phyloP scores from a whole-genome alignment of 35 echinoderm and acorn worm species.

The Acanthaster planci region DNA sequence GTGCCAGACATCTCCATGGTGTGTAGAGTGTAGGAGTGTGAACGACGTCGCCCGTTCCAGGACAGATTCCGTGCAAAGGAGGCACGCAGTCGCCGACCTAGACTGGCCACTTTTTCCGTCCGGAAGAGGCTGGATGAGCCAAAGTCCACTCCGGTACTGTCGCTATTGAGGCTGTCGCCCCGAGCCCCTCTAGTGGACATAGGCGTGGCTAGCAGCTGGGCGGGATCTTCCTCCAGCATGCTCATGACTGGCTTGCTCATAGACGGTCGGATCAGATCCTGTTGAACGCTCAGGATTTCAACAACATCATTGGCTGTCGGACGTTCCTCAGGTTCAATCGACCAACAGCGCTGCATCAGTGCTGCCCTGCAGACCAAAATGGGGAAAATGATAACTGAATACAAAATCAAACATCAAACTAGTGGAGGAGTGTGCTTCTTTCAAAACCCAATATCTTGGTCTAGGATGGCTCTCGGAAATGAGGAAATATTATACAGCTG shows the following conservation, averaged over 20 bases:
- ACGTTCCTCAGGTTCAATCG: slow-evolving; percentile 62
- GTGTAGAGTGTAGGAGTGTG: neutral
- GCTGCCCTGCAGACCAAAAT: slow-evolving; percentile 47
- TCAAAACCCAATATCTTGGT: no score
- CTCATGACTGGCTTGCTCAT: slow-evolving; percentile 62
- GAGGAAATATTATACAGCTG: no score
- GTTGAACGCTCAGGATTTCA: slow-evolving; percentile 43
- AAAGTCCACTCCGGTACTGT: neutral
- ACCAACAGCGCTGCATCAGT: slow-evolving; percentile 80
- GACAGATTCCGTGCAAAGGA: neutral
- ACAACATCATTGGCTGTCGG: slow-evolving; percentile 71
- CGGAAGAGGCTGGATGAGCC: neutral
- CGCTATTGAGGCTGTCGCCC: slow-evolving; percentile 26
- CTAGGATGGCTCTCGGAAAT: no score
- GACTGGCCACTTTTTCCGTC: slow-evolving; percentile 19
- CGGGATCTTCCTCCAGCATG: slow-evolving; percentile 62
- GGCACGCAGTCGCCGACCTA: slow-evolving; percentile 10
- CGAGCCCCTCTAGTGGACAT: neutral
- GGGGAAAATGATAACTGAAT: neutral
- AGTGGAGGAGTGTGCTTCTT: no score
- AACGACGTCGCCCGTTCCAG: neutral
- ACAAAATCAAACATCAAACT: neutral
- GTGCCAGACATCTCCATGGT: neutral
- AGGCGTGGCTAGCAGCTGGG: neutral
- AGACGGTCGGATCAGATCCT: slow-evolving; percentile 74